Evolutionary conservation across 2,113 vertebrate genomes (phyloP).

Genomic region (Vulpes ferrilata): DNA sequence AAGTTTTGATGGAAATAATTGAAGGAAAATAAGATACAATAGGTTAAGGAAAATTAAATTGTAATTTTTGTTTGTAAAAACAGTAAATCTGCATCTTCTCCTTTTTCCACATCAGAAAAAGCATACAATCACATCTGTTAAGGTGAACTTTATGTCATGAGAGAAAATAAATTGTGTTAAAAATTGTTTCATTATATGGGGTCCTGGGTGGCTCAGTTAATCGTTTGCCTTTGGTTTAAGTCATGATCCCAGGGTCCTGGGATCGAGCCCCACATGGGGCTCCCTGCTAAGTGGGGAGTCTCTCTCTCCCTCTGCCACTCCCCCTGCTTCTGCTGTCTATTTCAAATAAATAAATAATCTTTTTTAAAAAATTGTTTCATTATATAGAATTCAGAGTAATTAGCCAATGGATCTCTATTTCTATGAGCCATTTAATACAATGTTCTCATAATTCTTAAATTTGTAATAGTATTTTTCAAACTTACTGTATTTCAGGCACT

Average conservation of each 20-base stretch:
- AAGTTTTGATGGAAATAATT: constrained; percentile 48
- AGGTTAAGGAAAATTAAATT: constrained; percentile 42
- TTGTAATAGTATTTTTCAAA: constrained; percentile 4
- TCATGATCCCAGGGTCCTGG: no score
- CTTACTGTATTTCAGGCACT: neutral
- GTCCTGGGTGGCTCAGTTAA: no score
- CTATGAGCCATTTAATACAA: neutral
- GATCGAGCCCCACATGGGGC: no score
- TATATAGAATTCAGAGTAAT: constrained; percentile 23
- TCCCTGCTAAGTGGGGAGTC: no score
- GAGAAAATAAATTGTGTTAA: constrained; percentile 41
- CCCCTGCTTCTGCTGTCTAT: no score
- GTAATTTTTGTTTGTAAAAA: constrained; percentile 33
- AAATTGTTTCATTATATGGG: constrained; percentile 20
- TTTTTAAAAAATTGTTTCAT: constrained; percentile 1
- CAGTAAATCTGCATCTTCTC: neutral
- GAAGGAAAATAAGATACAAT: constrained; percentile 10
- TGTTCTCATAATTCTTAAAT: neutral
- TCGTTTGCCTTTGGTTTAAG: no score
- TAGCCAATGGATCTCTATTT: constrained; percentile 25
- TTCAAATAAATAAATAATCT: no score
- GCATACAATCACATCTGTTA: neutral
- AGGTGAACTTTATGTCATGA: neutral
- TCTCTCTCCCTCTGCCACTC: no score
- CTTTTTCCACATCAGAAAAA: neutral